phyloP scores from a whole-genome alignment of 2,113 vertebrate species.

The Ictalurus furcatus region DNA sequence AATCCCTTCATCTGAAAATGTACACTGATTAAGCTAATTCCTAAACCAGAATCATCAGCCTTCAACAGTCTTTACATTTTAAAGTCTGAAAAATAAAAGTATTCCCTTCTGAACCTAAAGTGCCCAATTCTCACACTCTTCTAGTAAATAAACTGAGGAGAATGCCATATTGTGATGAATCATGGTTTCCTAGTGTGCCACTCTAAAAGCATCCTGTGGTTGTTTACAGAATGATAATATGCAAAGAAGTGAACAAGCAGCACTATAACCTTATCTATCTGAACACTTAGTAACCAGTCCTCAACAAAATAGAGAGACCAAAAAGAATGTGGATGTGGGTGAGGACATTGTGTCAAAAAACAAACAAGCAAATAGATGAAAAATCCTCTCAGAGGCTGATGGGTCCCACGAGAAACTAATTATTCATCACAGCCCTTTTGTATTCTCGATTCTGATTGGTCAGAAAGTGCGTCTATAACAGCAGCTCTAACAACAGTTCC shows the following conservation, averaged over 20 bases:
- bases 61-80: background rate
- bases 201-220: background rate
- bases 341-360: background rate
- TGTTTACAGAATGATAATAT: background rate
- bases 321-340: background rate
- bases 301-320: background rate
- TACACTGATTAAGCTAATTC: background rate
- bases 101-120: background rate
- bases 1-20: constrained; percentile 10
- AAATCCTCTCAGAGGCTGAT: background rate
- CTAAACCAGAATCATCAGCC: background rate
- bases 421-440: background rate
- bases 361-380: background rate
- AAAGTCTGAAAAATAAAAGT: background rate
- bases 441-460: background rate
- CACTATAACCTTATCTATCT: constrained; percentile 13
- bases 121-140: constrained; percentile 22
- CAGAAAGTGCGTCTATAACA: background rate
- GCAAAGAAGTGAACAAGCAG: constrained; percentile 9
- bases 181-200: background rate
- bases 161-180: background rate
- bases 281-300: background rate
- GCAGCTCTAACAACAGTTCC: background rate
- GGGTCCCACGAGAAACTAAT: background rate
- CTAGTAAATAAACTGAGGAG: constrained; percentile 17